Evolutionary conservation across 2,888 invertebrate genomes (phyloP), one percentile per base, ranked within the genome.

Genomic region (Meiosimyza platycephala): DNA sequence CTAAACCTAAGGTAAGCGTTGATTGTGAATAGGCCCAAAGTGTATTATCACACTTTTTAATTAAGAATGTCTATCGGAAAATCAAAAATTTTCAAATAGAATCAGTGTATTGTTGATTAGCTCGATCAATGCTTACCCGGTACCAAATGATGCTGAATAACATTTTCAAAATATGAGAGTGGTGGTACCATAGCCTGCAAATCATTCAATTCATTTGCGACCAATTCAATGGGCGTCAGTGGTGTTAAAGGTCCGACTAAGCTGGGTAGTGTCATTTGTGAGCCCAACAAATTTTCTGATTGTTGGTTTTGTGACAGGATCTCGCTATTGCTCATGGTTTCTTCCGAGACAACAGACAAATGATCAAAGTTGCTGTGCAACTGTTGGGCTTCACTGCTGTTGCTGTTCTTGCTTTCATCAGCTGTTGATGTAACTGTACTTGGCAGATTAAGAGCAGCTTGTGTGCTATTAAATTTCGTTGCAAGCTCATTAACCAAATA

Each of bases 291-390:
- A 74, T 83, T 79, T 15, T 81, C 82, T 22, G 79, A 74, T 22
- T 78, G 80, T 16, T 51, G 15, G 3, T 33, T 13, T n/a, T 69
- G 15, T 13, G 81, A 81, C 13, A 75, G 73, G 73, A 83, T 78
- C 72, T 85, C 87, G 62, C 84, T 85, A 72, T 85, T 85, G 72
- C 86, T 86, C 3, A 86, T 78, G 22, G 90, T 92, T 81, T 94
- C 94, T 83, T 94, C 94, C 7, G 93, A 92, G 60, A 94, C 94
- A 33, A 94, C 91, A 73, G 93, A 93, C 64, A 94, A 89, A 84
- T 93, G 93, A 85, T 94, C 93, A 86, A 93, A 94, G 71, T 33
- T 15, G 15, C 50, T 9, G 68, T 65, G 79, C 77, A 77, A 75
- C 47, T 81, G 75, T 68, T 78, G 74, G 40, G 60, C 73, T 7